These are phyloP conservation scores for Myotis myotis DNA, from an alignment of 2,797 vertebrate species.

Conservation along the genomic window DNA sequence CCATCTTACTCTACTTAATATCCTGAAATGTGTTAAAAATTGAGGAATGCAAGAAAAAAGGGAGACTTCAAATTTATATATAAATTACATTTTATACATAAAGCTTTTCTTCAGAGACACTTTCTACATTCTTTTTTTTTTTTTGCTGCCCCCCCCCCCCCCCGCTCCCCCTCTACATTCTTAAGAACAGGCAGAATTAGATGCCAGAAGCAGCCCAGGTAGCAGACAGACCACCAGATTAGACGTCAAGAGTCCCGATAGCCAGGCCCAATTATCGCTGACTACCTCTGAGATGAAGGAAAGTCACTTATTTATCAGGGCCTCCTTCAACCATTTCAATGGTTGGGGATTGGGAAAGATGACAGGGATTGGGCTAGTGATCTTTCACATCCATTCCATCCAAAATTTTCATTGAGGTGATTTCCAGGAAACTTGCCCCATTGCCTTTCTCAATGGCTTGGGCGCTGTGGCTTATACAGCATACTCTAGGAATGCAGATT, in stretches of 20 bases:
- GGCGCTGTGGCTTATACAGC: background rate
- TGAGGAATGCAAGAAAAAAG: background rate
- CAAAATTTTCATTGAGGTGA: background rate
- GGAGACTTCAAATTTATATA: background rate
- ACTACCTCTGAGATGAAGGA: background rate
- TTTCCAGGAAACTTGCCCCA: background rate
- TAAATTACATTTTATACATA: background rate
- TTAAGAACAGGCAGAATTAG: background rate
- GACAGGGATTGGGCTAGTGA: background rate
- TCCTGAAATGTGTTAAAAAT: background rate
- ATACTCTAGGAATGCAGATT: background rate
- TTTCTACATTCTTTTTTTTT: background rate
- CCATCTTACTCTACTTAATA: conserved; percentile 47
- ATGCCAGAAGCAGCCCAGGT: background rate
- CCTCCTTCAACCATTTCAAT: background rate
- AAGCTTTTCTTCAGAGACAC: background rate
- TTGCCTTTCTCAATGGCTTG: background rate
- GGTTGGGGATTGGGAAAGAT: background rate
- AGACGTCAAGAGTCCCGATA: background rate
- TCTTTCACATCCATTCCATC: background rate
- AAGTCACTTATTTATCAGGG: background rate
- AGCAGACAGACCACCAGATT: background rate
- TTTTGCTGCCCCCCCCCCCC: rapidly evolving
- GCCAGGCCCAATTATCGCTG: background rate
- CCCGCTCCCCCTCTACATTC: background rate